Evolutionary conservation across 2,888 invertebrate species (phyloP), one percentile per base, ranked within the genome.

Genomic region (Pollenia griseotomentosa): DNA sequence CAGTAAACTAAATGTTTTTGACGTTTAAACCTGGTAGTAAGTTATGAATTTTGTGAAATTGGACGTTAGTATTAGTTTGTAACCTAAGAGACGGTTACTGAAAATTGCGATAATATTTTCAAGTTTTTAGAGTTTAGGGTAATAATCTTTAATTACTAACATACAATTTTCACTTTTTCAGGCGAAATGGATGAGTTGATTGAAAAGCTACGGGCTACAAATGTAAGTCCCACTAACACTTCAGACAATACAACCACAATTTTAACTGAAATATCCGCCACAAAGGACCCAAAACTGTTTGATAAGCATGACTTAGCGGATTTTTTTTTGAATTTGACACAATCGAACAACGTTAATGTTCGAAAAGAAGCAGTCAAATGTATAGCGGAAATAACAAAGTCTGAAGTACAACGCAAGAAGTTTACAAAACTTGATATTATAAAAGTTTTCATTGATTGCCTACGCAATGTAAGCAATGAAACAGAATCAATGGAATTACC

Each of bases 341-440:
- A 92, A 86, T 91, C 90, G 74, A 94, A 94, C 7, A 92, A 93
- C 57, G 89, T 89, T 12, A 94, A 94, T 84, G 94, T 96, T 46
- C 94, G 95, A 71, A 93, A 94, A 84, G 92, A 95, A 86, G 95
- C 95, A 33, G 95, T 96, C 16, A 96, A 97, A 93, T 95, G 96
- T 40, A 95, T 97, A 85, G 97, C 98, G 0, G 97, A 98, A 94
- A 94, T 97, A 46, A 96, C 96, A 12, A 97, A 97, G 94, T 95
- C 95, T 90, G 96, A 97, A 91, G 94, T 94, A 57, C 96, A 97
- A 91, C 95, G 98, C 81, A 95, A 95, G 91, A 95, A 94, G 84
- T 96, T 96, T 90, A 96, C 96, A 68, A 94, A 94, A 88, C 94
- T 94, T 88, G 94, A 95, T 61, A 94, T 96, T 48, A 95, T 96